Evolutionary conservation across 2,797 vertebrate genomes (phyloP).

Genomic region (Nannoperca obscura): DNA sequence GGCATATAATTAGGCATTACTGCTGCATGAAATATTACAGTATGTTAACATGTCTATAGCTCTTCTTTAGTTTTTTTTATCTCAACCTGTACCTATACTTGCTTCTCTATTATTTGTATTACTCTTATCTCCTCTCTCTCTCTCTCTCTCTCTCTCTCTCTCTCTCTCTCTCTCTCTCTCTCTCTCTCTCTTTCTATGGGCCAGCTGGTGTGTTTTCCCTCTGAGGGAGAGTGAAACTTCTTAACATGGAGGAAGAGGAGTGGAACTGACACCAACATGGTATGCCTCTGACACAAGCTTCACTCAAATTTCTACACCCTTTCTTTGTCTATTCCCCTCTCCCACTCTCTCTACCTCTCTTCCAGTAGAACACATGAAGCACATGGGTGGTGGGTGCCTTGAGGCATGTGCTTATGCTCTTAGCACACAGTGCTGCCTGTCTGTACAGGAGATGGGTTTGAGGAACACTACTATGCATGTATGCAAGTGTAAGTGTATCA

Average conservation of each 20-base stretch:
- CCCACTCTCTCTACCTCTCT: slow-evolving; percentile 17
- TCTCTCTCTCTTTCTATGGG: slow-evolving; percentile 39
- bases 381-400: slow-evolving; percentile 46
- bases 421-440: slow-evolving; percentile 43
- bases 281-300: slow-evolving; percentile 68
- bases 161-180: neutral
- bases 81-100: slow-evolving; percentile 33
- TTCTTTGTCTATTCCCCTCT: slow-evolving; percentile 35
- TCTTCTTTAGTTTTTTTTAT: slow-evolving; percentile 38
- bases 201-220: slow-evolving; percentile 55
- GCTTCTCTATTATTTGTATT: slow-evolving; percentile 54
- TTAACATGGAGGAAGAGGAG: slow-evolving; percentile 77
- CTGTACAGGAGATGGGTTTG: slow-evolving; percentile 28
- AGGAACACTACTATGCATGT: slow-evolving; percentile 26
- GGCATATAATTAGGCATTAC: slow-evolving; percentile 58
- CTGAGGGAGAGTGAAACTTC: slow-evolving; percentile 62
- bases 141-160: no score
- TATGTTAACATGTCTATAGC: slow-evolving; percentile 46
- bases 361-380: slow-evolving; percentile 50
- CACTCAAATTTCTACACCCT: slow-evolving; percentile 63
- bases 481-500: no score
- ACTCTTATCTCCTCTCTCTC: slow-evolving; percentile 18
- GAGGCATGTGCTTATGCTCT: slow-evolving; percentile 45
- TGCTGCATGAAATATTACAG: slow-evolving; percentile 34
- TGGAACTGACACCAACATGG: slow-evolving; percentile 77